Base-by-base conservation (phyloP, 2,797 vertebrate species). In the Enteromius unitaeniatus region DNA sequence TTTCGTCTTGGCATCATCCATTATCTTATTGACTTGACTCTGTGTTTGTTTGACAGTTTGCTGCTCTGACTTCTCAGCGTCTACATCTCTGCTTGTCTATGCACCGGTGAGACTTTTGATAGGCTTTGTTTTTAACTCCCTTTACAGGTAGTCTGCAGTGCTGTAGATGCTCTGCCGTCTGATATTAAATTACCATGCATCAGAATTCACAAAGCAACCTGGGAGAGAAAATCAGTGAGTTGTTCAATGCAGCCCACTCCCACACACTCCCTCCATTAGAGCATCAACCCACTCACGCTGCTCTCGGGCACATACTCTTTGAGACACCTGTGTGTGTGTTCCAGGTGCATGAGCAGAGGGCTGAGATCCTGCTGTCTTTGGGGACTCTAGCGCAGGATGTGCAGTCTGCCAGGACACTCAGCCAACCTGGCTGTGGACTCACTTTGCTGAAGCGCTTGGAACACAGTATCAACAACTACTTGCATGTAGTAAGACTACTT, bases 151-250 rank as follows among this genome's bases (percentile, higher is more conserved):
- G 72, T 84, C 37, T 95, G 94, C 88, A 82, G 86, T 55, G 78
- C 67, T 70, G 87, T 81, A 2, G 69, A 7, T 0, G 83, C 80
- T 58, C 85, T 94, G 72, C 87, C 90, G 76, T 86, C 88, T 73
- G 84, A 85, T 2, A 81, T 94, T 88, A 89, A 90, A 84, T 89
- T 94, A 37, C 92, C 93, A 58, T 92, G 91, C 85, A 89, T 88
- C 8, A 90, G 87, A 86, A 89, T 94, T 64, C 90, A 94, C n/a
- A 85, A 90, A 47, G 85, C 89, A 88, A 91, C 91, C 31, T 95
- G 93, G 93, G 87, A 88, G 88, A 91, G 85, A 70, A 94, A 93
- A 92, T 89, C 93, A 73, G 93, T 94, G 91, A 86, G 93, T 92
- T 58, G n/a, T 78, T 78, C 51, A 78, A 68, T 40, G 8, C 45